phyloP scores from a whole-genome alignment of 2,113 vertebrate species.

The Eudyptes chrysolophus region DNA sequence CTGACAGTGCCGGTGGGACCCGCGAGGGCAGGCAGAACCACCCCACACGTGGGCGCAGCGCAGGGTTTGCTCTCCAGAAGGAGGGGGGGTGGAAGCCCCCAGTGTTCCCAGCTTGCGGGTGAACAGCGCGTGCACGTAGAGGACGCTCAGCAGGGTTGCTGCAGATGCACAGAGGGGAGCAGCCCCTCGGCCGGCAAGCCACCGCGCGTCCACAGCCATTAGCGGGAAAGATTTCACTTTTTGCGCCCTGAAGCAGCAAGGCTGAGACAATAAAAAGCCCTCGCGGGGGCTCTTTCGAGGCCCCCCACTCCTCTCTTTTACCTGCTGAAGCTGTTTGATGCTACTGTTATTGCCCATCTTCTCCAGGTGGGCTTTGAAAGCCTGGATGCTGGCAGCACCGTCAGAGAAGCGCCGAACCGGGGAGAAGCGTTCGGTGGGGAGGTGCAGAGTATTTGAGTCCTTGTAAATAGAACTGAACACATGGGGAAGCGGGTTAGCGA shows the following conservation, averaged over 20 bases:
- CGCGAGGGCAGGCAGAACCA: not conserved
- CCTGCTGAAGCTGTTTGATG: conserved; percentile 97
- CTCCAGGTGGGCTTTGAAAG: conserved; percentile 98
- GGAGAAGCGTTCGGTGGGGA: conserved; percentile 98
- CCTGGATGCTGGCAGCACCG: conserved; percentile 95
- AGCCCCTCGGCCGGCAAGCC: not conserved
- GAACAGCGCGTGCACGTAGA: accelerated
- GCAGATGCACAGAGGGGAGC: not conserved
- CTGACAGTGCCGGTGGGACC: not conserved
- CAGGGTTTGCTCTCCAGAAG: not conserved
- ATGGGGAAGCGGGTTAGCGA: conserved; percentile 32
- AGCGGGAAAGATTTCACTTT: not conserved
- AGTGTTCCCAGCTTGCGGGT: not conserved
- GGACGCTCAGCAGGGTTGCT: not conserved
- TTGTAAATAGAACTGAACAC: conserved; percentile 93
- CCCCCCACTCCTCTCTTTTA: conserved; percentile 15
- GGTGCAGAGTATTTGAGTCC: conserved; percentile 97
- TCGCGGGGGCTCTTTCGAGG: not conserved
- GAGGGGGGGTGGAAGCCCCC: not conserved
- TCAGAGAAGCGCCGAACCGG: conserved; percentile 97
- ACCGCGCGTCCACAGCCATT: accelerated
- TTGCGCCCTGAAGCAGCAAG: not conserved
- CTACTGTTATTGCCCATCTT: conserved; percentile 89
- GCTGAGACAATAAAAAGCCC: not conserved
- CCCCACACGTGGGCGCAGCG: not conserved